Base-by-base conservation (phyloP, 1,140 invertebrate genomes). In the Tribolium madens region DNA sequence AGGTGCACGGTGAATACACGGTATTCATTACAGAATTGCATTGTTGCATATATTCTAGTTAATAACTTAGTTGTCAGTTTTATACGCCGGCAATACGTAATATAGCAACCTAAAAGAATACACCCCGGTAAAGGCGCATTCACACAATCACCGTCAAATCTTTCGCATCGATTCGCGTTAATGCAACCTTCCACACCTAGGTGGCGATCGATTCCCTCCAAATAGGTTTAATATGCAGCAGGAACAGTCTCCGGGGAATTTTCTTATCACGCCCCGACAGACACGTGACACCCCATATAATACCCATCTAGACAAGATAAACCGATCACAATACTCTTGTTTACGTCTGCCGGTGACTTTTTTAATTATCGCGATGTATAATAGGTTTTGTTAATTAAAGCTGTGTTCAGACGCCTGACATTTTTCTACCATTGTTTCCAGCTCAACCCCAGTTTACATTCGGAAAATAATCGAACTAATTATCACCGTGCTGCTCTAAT, bases 11-110 rank as follows among this genome's bases (percentile, higher is more conserved):
- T 83, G 81, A 81, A 80, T 78, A 77, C 78, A 69, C 70, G 31
- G 76, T 75, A 83, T 83, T 83, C 82, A 83, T 83, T 82, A 81
- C 70, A 78, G 57, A 83, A 79, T 78, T 73, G 80, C 77, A 81
- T 83, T 83, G 80, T 82, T 80, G 79, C 79, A 81, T 82, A 64
- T 64, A 76, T 70, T 79, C 76, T 78, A 79, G 76, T 82, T 79
- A 79, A 79, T 79, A 82, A 82, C 76, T 81, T 82, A 78, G 77
- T 82, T 82, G 79, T 79, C 48, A 50, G 72, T 76, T 81, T 78
- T 77, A 46, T 75, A 46, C 50, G 76, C 46, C 53, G 68, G 26
- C 53, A 60, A 26, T 26, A 21, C 57, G 21, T 33, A 64, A 33
- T 64, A 64, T 13, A n/a, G 3, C 57, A 64, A 64, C 57, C 26